phyloP scores from a whole-genome alignment of 2,113 vertebrate species.

The Limnothrissa miodon region DNA sequence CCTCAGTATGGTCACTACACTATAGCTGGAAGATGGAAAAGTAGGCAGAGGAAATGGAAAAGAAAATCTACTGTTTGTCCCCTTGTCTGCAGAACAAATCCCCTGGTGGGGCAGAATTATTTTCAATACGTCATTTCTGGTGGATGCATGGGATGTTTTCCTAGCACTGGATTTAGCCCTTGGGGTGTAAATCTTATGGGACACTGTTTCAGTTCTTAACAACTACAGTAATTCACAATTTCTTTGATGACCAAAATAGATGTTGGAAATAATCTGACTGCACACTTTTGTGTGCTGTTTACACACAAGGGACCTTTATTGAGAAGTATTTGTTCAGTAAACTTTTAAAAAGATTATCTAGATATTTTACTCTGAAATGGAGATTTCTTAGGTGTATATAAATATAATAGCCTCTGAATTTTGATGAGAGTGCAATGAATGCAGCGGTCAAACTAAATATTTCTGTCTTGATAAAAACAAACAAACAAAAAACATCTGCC shows the following conservation, averaged over 20 bases:
- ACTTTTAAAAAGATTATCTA: conserved; percentile 37
- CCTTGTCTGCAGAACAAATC: conserved; percentile 51
- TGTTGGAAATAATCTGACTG: conserved; percentile 52
- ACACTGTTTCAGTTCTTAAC: conserved; percentile 45
- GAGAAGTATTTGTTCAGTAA: conserved; percentile 42
- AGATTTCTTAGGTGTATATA: conserved; percentile 12
- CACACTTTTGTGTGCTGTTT: conserved; percentile 46
- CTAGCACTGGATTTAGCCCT: conserved; percentile 41
- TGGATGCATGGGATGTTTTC: conserved; percentile 50
- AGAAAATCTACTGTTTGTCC: conserved; percentile 22
- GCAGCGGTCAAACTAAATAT: conserved; percentile 13
- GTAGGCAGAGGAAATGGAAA: conserved; percentile 26
- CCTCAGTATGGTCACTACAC: conserved; percentile 9
- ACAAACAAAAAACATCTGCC: conserved; percentile 4
- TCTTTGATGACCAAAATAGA: conserved; percentile 62
- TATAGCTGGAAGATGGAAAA: conserved; percentile 13
- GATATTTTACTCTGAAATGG: conserved; percentile 20
- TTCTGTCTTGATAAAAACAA: neutral
- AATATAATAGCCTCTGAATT: conserved; percentile 15
- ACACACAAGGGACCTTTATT: conserved; percentile 44
- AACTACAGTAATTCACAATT: conserved; percentile 50
- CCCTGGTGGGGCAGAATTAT: conserved; percentile 47
- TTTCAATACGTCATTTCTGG: conserved; percentile 49
- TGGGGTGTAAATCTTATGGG: conserved; percentile 45
- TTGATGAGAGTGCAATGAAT: conserved; percentile 14